Evolutionary conservation across 1,140 invertebrate genomes (phyloP).

Genomic region (Sycophaga agraensis): DNA sequence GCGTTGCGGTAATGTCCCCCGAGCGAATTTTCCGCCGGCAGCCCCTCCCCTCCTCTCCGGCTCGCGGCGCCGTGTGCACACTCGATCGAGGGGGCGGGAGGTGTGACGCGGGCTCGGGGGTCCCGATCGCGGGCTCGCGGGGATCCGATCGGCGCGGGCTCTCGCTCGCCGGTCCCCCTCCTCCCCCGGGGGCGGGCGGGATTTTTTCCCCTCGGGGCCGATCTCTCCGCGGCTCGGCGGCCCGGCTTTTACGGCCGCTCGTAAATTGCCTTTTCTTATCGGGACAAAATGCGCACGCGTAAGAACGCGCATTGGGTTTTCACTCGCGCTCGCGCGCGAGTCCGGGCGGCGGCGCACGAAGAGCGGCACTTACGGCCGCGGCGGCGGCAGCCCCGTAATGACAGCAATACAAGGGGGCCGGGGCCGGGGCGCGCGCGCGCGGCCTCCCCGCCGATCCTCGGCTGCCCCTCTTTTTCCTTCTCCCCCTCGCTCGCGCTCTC

Average conservation of each 20-base stretch:
- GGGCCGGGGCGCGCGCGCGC: too few species aligned
- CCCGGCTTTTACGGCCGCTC: constrained; percentile 12
- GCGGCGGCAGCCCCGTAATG: constrained; percentile 18
- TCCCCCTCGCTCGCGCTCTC: background rate
- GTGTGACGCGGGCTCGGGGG: too few species aligned
- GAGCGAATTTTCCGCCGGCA: too few species aligned
- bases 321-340: background rate
- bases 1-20: too few species aligned
- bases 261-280: constrained; percentile 29
- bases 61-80: too few species aligned
- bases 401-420: constrained; percentile 20
- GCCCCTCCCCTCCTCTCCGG: too few species aligned
- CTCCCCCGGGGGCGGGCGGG: background rate
- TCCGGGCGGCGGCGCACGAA: background rate
- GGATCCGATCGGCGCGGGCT: too few species aligned
- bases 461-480: background rate
- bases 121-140: too few species aligned
- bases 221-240: background rate
- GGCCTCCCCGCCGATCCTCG: too few species aligned
- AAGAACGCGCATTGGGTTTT: constrained; percentile 22
- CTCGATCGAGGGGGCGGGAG: too few species aligned
- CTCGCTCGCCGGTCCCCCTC: background rate
- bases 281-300: constrained; percentile 17
- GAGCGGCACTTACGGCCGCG: constrained; percentile 15
- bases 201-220: constrained; percentile 12